Percentiles rank a stretch among this genome's conserved stretches.
phyloP scores from a whole-genome alignment of 1,140 invertebrate species.

The Nebria ingens region DNA sequence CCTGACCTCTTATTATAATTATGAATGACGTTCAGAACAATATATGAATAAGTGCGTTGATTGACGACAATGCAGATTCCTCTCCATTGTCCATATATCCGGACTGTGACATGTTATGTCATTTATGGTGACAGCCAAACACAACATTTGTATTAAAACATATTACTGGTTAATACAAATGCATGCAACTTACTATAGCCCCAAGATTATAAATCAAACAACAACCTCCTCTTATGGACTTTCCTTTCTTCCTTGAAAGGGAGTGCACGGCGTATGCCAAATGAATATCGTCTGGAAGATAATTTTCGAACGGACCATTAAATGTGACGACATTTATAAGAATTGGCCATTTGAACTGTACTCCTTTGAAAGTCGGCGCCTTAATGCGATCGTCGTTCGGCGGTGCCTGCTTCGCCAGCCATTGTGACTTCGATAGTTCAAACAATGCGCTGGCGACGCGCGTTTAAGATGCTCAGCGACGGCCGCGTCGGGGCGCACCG shows the following conservation, averaged over 20 bases:
- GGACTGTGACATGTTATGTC: neutral
- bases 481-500: constrained; percentile 14
- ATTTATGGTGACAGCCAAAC: neutral
- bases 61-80: neutral
- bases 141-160: neutral
- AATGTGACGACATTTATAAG: constrained; percentile 9
- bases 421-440: constrained; percentile 6
- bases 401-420: too few species aligned
- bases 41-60: neutral
- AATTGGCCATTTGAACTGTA: constrained; percentile 4
- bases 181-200: too few species aligned
- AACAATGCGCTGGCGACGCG: neutral
- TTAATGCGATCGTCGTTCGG: neutral
- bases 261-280: neutral
- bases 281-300: constrained; percentile 8
- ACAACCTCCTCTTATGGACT: too few species aligned
- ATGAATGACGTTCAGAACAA: neutral
- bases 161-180: too few species aligned
- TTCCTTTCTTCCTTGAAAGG: too few species aligned
- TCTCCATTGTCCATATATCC: constrained; percentile 1
- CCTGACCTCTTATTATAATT: too few species aligned
- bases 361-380: neutral
- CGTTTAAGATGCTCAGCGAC: constrained; percentile 1
- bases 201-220: too few species aligned
- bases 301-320: constrained; percentile 6